A percentile compares a stretch with the other conserved stretches of the same genome.
These are phyloP conservation scores for Tenthredo livida DNA, from an alignment of 2,888 invertebrate genomes.

Conservation along the genomic window DNA sequence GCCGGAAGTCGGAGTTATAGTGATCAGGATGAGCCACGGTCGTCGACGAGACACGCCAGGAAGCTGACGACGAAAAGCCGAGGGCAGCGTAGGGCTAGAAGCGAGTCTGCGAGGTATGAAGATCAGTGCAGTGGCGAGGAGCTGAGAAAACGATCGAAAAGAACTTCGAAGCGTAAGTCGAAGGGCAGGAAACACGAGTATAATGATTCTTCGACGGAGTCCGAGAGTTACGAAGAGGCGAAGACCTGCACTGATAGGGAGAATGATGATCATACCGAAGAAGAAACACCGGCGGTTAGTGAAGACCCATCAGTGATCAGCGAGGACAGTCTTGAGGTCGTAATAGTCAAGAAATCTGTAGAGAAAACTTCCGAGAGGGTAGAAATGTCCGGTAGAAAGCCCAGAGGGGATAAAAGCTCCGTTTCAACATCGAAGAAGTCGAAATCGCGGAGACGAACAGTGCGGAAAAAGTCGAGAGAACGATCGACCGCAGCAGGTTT, in stretches of 20 bases:
- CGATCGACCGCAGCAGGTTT: slow-evolving; percentile 42
- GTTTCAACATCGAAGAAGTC: slow-evolving; percentile 64
- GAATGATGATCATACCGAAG: slow-evolving; percentile 77
- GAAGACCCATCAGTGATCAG: slow-evolving; percentile 63
- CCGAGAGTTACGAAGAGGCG: slow-evolving; percentile 53
- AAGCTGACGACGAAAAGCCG: slow-evolving; percentile 62
- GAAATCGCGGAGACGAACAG: slow-evolving; percentile 62
- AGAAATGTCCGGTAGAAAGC: slow-evolving; percentile 66
- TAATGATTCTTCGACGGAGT: slow-evolving; percentile 75
- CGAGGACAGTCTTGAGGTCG: slow-evolving; percentile 73
- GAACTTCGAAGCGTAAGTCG: slow-evolving; percentile 67
- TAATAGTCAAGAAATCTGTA: slow-evolving; percentile 71
- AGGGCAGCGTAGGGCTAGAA: slow-evolving; percentile 68
- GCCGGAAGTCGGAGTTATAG: slow-evolving; percentile 75
- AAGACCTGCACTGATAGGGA: slow-evolving; percentile 76
- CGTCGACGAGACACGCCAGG: slow-evolving; percentile 78
- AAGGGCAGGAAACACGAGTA: slow-evolving; percentile 78
- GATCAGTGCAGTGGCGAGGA: slow-evolving; percentile 64
- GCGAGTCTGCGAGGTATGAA: slow-evolving; percentile 73
- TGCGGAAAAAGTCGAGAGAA: slow-evolving; percentile 59
- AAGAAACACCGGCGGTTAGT: slow-evolving; percentile 63
- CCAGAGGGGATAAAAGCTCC: slow-evolving; percentile 61
- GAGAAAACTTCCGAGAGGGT: slow-evolving; percentile 72
- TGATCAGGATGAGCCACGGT: slow-evolving; percentile 72
- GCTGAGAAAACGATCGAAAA: slow-evolving; percentile 66